A percentile compares a stretch with the other conserved stretches of the same genome.
These are phyloP conservation scores for Lophotis ruficrista DNA, from an alignment of 2,113 vertebrate genomes.

Conservation along the genomic window DNA sequence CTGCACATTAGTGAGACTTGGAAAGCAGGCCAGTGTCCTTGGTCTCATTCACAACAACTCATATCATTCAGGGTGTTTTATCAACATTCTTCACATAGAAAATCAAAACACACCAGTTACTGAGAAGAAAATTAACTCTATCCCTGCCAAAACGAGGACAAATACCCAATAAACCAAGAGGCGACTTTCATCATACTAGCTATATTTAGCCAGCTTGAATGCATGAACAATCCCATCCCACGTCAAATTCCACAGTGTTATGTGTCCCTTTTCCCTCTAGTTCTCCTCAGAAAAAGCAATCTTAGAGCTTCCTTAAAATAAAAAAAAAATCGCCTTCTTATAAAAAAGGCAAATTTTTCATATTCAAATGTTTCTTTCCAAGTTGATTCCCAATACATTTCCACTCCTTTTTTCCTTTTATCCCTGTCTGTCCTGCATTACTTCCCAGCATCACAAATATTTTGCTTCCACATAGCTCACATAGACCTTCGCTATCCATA, in stretches of 20 bases:
- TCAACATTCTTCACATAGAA: no score
- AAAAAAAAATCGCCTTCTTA: neutral
- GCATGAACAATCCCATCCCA: neutral
- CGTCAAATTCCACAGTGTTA: neutral
- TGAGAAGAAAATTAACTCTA: no score
- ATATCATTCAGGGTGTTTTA: no score
- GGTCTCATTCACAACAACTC: no score
- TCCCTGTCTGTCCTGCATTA: neutral
- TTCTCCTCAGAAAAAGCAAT: neutral
- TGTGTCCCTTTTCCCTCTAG: rapidly evolving
- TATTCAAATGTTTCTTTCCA: neutral
- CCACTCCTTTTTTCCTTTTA: neutral
- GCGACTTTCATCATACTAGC: neutral
- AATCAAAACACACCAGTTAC: no score
- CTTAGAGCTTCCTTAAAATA: neutral
- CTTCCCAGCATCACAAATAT: neutral
- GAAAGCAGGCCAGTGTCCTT: no score
- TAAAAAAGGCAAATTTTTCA: neutral
- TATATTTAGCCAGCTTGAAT: neutral
- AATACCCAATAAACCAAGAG: neutral
- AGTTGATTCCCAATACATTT: neutral
- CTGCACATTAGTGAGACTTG: no score
- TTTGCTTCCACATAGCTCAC: neutral
- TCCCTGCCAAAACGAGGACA: no score
- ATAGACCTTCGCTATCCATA: neutral